These are phyloP conservation scores for Podabrus alpinus DNA, from an alignment of 2,888 invertebrate species.

Conservation along the genomic window DNA sequence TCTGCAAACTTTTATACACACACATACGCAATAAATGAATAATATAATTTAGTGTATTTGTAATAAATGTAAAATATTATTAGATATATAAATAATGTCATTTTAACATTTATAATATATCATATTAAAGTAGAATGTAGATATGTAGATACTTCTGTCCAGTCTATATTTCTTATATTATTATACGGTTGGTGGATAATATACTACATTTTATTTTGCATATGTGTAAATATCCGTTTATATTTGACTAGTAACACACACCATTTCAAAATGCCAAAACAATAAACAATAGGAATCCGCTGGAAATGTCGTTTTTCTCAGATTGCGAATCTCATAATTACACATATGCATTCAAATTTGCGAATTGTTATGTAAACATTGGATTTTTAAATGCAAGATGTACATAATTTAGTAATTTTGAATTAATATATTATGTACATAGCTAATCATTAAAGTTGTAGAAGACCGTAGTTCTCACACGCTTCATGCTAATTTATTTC, in stretches of 20 bases:
- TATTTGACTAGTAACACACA: constrained; percentile 19
- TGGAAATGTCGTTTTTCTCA: constrained; percentile 30
- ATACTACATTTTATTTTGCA: not conserved
- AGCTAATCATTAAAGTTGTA: not conserved
- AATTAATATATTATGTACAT: not conserved
- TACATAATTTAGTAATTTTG: not conserved
- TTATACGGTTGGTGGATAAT: not conserved
- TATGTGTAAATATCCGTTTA: constrained; percentile 22
- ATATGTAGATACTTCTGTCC: not conserved
- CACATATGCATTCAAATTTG: constrained; percentile 18
- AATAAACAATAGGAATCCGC: constrained; percentile 33
- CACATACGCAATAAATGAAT: not conserved
- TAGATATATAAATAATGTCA: not conserved
- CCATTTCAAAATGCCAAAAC: constrained; percentile 27
- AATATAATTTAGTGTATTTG: not conserved
- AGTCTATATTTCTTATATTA: not conserved
- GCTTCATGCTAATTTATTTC: not conserved
- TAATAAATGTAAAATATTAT: not conserved
- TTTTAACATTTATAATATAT: not conserved
- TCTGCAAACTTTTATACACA: constrained; percentile 31
- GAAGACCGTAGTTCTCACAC: not conserved
- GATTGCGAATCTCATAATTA: constrained; percentile 24
- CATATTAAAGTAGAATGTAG: not conserved
- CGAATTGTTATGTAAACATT: not conserved
- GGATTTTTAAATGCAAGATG: not conserved